Base-by-base conservation (phyloP, 2,797 vertebrate species). In the Melanotaenia nigrans region DNA sequence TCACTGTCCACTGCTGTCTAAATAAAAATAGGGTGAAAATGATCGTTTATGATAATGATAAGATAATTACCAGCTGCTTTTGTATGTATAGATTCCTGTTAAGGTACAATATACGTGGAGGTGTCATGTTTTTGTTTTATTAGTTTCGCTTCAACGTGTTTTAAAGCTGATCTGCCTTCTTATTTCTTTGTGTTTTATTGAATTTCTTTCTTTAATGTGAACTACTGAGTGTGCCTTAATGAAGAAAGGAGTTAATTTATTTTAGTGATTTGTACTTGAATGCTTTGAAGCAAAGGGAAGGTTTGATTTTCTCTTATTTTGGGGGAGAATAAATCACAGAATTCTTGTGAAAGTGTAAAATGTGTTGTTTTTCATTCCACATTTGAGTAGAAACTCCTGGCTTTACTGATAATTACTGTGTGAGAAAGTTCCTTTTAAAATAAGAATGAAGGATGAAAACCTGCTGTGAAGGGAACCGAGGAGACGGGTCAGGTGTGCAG, bases 181-280 rank as follows among this genome's bases (percentile, higher is more conserved):
- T 3, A 16, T 42, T 42, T 12, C 40, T 18, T 45, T 45, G 20
- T 49, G 28, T 56, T 65, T 65, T 49, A 49, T 49, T 49, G 20
- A 10, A 49, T 49, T 13, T 45, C 47, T 49, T 49, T 47, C 45
- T 47, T 77, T 58, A 5, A 32, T 62, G 58, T 81, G 7, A 75
- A 85, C 84, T 86, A 77, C 85, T 88, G 78, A 84, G 53, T 70
- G 77, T 86, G 89, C 78, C 86, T 90, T 78, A 75, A 85, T 81
- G 77, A 85, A 75, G 68, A 75, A 72, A 61, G 11, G 54, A 36
- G 40, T 75, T 88, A 65, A 86, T 89, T 85, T 86, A 88, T 82
- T 82, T 84, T n/a, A 24, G 75, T 38, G 16, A 22, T 71, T 55
- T 78, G 58, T 72, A 75, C 61, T 85, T 81, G 65, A 82, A 80